Percentiles rank a stretch among this genome's conserved stretches.
phyloP scores from a whole-genome alignment of 2,888 invertebrate species.

The Brassicogethes aeneus region DNA sequence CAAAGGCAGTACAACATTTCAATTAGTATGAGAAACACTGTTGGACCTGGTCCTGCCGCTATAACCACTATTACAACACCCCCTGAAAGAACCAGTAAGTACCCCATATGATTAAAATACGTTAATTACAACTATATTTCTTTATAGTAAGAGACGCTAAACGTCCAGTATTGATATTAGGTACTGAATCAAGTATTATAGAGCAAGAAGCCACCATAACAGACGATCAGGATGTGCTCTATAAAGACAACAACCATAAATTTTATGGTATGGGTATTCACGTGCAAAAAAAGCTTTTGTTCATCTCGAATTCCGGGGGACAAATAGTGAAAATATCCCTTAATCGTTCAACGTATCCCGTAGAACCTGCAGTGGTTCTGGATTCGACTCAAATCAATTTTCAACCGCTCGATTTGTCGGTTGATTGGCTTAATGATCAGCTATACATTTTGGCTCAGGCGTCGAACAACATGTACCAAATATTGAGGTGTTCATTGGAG shows the following conservation, averaged over 20 bases:
- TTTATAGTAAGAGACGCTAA: slow-evolving; percentile 55
- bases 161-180: slow-evolving; percentile 61
- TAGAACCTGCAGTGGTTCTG: slow-evolving; percentile 13
- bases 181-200: slow-evolving; percentile 57
- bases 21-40: slow-evolving; percentile 69
- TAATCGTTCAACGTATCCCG: slow-evolving; percentile 38
- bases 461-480: slow-evolving; percentile 52
- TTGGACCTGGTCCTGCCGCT: slow-evolving; percentile 70
- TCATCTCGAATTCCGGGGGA: slow-evolving; percentile 63
- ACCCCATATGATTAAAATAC: neutral
- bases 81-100: slow-evolving; percentile 54
- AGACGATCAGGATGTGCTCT: slow-evolving; percentile 46
- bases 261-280: slow-evolving; percentile 49
- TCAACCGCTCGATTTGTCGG: slow-evolving; percentile 61
- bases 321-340: slow-evolving; percentile 45
- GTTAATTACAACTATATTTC: slow-evolving; percentile 4
- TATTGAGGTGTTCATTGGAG: slow-evolving; percentile 66
- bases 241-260: neutral
- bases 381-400: slow-evolving; percentile 42
- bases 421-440: slow-evolving; percentile 85
- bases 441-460: slow-evolving; percentile 75
- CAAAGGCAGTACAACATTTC: slow-evolving; percentile 68
- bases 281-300: slow-evolving; percentile 62
- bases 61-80: slow-evolving; percentile 58
- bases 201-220: slow-evolving; percentile 58